Evolutionary conservation across 2,888 invertebrate genomes (phyloP).

Genomic region (Oligia strigilis): DNA sequence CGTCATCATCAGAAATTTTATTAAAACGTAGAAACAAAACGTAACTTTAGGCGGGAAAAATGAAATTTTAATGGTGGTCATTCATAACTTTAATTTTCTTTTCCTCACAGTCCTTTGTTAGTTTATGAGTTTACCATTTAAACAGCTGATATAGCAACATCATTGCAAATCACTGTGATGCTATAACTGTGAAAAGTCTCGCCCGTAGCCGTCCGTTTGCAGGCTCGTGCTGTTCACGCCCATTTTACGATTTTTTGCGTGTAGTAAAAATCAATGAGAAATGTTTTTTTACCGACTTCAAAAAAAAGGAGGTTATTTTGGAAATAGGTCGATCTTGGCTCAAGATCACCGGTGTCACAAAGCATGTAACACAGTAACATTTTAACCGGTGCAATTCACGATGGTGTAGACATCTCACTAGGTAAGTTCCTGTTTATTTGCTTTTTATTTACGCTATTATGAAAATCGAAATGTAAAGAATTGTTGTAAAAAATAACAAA

Average conservation of each 20-base stretch:
- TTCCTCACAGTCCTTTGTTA: background rate
- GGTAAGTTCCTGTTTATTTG: background rate
- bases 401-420: background rate
- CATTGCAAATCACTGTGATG: background rate
- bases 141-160: background rate
- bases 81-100: background rate
- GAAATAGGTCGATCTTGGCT: background rate
- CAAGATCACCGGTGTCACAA: background rate
- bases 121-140: background rate
- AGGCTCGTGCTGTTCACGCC: background rate
- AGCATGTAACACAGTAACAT: too few relatives aligned
- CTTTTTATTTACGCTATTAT: background rate
- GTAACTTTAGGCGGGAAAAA: conserved; percentile 26
- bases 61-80: background rate
- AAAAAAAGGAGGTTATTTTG: too few relatives aligned
- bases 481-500: background rate
- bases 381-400: background rate
- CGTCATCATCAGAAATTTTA: background rate
- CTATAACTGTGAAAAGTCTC: background rate
- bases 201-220: background rate
- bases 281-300: background rate
- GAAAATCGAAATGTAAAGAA: background rate
- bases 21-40: conserved; percentile 35
- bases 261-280: too few relatives aligned
- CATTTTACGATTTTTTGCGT: background rate